phyloP scores from a whole-genome alignment of 2,888 invertebrate species.

The Ectropis crepuscularia region DNA sequence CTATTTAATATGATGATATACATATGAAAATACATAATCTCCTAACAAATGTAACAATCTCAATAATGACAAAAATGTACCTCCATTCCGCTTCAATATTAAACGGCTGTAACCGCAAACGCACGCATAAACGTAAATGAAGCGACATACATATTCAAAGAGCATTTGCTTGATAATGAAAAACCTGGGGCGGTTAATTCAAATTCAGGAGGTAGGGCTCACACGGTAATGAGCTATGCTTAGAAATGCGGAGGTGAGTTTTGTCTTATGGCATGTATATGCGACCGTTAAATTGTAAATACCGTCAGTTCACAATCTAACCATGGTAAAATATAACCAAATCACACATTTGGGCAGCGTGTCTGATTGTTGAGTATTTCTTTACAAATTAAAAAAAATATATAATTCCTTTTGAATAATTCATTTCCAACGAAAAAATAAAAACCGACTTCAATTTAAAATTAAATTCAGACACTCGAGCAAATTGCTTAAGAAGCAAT shows the following conservation, averaged over 20 bases:
- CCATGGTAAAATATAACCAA: no score
- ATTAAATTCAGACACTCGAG: no score
- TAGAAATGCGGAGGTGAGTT: conserved; percentile 25
- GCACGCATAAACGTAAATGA: conserved; percentile 54
- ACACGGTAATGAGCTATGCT: conserved; percentile 49
- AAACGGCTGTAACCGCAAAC: conserved; percentile 33
- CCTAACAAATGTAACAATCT: conserved; percentile 1
- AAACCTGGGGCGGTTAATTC: conserved; percentile 61
- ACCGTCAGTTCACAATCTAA: neutral
- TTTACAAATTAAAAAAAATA: no score
- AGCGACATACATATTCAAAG: conserved; percentile 67
- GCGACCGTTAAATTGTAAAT: neutral
- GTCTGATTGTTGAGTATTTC: no score
- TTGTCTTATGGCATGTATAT: neutral
- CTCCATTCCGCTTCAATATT: conserved; percentile 6
- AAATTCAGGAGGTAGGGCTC: conserved; percentile 49
- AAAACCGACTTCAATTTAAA: no score
- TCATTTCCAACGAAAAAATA: no score
- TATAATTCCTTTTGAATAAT: no score
- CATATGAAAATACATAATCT: neutral
- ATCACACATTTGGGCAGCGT: no score
- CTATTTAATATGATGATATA: no score
- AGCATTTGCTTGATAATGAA: conserved; percentile 64
- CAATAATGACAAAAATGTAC: conserved; percentile 5
- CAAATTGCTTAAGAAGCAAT: no score